Base-by-base conservation (phyloP, 1,140 invertebrate species). In the Liolophura sinensis region DNA sequence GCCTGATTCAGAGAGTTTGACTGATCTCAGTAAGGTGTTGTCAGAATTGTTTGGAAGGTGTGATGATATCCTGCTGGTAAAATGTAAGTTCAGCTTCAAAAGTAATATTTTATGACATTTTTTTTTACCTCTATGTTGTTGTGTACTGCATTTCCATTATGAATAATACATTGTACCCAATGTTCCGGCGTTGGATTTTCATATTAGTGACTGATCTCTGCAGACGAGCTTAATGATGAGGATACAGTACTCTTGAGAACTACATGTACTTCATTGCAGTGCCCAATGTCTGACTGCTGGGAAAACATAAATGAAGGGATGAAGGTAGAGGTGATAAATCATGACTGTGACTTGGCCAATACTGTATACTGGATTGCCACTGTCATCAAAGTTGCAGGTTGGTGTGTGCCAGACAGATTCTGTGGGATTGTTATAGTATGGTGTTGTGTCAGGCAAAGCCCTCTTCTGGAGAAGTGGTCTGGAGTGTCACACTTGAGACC, bases 261-360 rank as follows among this genome's bases (percentile, higher is more conserved):
- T 24, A 18, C 12, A 60, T 64, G 3, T 24, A 25, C 56, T 47
- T 51, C n/a, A 22, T 54, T 60, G 58, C 67, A 91, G 89, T 94
- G 93, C 6, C 94, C 95, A 0, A 90, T 96, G 79, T 89, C 91
- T 66, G 93, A 96, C 75, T 92, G 92, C 81, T 98, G 95, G 95
- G 92, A 96, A 72, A 94, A 92, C 76, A 92, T 97, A 64, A 92
- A 92, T 69, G 91, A 93, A 65, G 94, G 94, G 22, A 96, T 97
- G 92, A 97, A 97, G 86, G 92, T 97, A 0, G 95, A 97, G 86
- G 93, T 97, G 1, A 92, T 94, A 78, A 97, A 96, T 85, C 92
- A 90, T 15, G 94, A 97, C 81, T 92, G 93, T 80, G 78, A 80
- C 56, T 64, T 80, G 20, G 62, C 70, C 50, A 65, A 73, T 50